Evolutionary conservation across 2,888 invertebrate genomes (phyloP).

Genomic region (Ectemnius lituratus): DNA sequence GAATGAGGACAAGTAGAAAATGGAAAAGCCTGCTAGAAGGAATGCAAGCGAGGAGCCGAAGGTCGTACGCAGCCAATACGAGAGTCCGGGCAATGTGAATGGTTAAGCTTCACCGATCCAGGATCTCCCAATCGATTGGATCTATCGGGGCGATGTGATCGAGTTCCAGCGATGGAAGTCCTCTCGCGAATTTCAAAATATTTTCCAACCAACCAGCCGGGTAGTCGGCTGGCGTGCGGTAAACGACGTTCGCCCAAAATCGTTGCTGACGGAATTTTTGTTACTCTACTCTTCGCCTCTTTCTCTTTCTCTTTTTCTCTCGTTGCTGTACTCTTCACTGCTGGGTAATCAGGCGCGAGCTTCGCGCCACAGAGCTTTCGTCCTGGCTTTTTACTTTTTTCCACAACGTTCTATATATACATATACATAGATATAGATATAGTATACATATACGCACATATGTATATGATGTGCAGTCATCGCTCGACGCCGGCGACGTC

Average conservation of each 20-base stretch:
- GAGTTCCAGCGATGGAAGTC: not conserved
- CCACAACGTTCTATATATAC: not conserved
- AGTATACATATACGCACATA: not conserved
- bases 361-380: not conserved
- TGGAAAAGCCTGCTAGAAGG: not conserved
- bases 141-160: conserved; percentile 2
- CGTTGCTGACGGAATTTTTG: not conserved
- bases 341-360: not conserved
- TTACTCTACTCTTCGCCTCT: no score
- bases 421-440: no score
- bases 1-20: not conserved
- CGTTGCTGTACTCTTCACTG: not conserved
- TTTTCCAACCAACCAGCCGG: conserved; percentile 13
- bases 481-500: no score
- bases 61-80: no score
- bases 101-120: not conserved
- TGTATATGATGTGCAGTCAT: no score
- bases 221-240: not conserved
- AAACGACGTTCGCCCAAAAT: not conserved
- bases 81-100: no score
- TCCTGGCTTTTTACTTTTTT: not conserved
- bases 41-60: no score
- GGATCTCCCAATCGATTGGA: conserved; percentile 14
- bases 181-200: conserved; percentile 21
- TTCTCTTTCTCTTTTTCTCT: no score